These are phyloP conservation scores for Acrobasis consociella DNA, from an alignment of 2,888 invertebrate genomes.

Conservation along the genomic window DNA sequence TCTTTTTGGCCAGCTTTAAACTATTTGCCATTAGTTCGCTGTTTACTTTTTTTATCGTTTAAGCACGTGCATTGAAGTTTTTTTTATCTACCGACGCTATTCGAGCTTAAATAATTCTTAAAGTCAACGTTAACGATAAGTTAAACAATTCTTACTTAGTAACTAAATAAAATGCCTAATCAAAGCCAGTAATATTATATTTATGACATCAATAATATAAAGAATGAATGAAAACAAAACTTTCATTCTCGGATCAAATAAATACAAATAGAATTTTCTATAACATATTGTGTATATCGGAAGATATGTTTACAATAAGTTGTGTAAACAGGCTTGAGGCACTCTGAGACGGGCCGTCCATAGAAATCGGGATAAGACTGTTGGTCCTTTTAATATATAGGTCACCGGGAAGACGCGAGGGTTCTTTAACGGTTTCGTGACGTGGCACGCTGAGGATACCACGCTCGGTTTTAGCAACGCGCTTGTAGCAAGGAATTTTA, in stretches of 20 bases:
- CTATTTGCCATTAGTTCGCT: conserved; percentile 14
- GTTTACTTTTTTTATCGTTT: conserved; percentile 8
- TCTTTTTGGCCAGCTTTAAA: conserved; percentile 16
- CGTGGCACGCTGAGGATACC: conserved; percentile 3
- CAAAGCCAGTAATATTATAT: conserved; percentile 6
- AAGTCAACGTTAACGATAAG: conserved; percentile 1
- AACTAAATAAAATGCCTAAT: background rate
- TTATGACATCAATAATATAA: conserved; percentile 12
- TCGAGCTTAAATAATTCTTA: conserved; percentile 9
- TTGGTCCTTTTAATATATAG: conserved; percentile 58
- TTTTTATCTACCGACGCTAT: conserved; percentile 6
- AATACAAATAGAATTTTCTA: conserved; percentile 22
- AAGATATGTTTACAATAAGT: conserved; percentile 53
- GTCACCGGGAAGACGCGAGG: conserved; percentile 51
- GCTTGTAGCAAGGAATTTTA: conserved; percentile 13
- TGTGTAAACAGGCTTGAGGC: conserved; percentile 46
- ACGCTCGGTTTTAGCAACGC: conserved; percentile 11
- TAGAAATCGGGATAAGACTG: conserved; percentile 51
- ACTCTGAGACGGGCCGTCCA: conserved; percentile 44
- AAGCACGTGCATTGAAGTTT: conserved; percentile 3
- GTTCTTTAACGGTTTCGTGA: conserved; percentile 9
- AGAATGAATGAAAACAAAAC: conserved; percentile 18
- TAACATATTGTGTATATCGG: conserved; percentile 39
- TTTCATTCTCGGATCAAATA: conserved; percentile 17
- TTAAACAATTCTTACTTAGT: background rate